Evolutionary conservation across 2,888 invertebrate genomes (phyloP), one percentile per base, ranked within the genome.

Genomic region (Agrochola circellaris): DNA sequence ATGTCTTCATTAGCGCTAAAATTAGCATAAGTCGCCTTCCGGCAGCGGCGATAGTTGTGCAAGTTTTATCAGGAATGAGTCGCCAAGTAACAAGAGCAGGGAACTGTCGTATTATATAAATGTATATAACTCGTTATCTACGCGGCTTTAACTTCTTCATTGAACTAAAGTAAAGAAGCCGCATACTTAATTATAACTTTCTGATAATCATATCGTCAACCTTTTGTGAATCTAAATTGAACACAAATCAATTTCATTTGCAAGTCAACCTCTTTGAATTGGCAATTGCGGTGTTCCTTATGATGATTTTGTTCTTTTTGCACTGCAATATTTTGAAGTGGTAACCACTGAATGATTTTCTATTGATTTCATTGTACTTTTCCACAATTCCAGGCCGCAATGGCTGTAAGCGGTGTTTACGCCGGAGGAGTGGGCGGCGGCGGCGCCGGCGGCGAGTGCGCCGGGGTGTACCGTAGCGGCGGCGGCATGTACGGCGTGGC

Each of bases 321-420:
- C 17, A 48, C 17, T 23, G 20, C 42, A 45, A 26, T 23, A 17
- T 38, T 45, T 45, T 13, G 11, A 38, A 42, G 38, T 56, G 17
- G n/a, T 58, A 11, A 51, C 15, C 7, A 26, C 5, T 15, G 20
- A 64, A 68, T 26, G n/a, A n/a, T 38, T 20, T 62, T 61, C 15
- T 48, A 34, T n/a, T 20, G 23, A 56, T 30, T 42, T 76, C 2
- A 76, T 68, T 61, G 34, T 42, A 64, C 0, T n/a, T 38, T 38
- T n/a, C 13, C 30, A 15, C 17, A 66, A 77, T 92, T 91, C 30
- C 92, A 94, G 88, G 90, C 89, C 94, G 96, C 96, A 82, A 96
- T 96, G 95, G 94, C 96, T 72, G 96, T 96, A 30, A 93, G 95
- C 88, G 95, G 96, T 62, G 95, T 96, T 75, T 96, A 96, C 92